Base-by-base conservation (phyloP, 2,113 vertebrate species). In the Nycticryphes semicollaris region DNA sequence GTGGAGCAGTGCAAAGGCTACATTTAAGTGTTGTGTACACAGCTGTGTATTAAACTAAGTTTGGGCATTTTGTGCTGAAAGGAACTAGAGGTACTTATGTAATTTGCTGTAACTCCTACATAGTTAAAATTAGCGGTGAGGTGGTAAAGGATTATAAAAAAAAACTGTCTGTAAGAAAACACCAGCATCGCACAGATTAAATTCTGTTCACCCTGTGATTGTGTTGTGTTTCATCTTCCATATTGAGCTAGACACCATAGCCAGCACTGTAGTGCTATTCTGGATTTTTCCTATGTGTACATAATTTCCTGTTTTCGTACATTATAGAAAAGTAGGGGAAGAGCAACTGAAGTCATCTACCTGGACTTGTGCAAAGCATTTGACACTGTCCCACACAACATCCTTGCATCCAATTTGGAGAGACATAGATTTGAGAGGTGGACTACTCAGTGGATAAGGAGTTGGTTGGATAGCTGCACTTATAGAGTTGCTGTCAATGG, bases 11-110 rank as follows among this genome's bases (percentile, higher is more conserved):
- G 33, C 41, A 70, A 39, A 77, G 18, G 5, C 10, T 50, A 9
- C 0, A 0, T 43, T 57, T 53, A 59, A 74, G 30, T 0, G 0
- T 24, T 66, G 7, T 22, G 4, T 35, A 18, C 11, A n/a, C 9
- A 60, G 5, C 7, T 51, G 25, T 35, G 14, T 48, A 14, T 57
- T 75, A 62, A 47, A 45, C n/a, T 53, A 8, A 39, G 5, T 77
- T 77, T n/a, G 8, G 9, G 20, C 6, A 50, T 67, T 90, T 82
- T 63, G 51, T 70, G 41, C 33, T 79, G 47, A 74, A 74, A 56
- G 77, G 8, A 56, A 21, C 50, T 56, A 31, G 72, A 84, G 11
- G 9, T 24, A 60, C 35, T 45, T 84, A 8, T 60, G 45, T 39
- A 37, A 30, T 48, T 15, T 13, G 2, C 14, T 62, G 2, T 50